Conservation (phyloP, 1,140 invertebrate genomes). For the Limonius californicus region DNA sequence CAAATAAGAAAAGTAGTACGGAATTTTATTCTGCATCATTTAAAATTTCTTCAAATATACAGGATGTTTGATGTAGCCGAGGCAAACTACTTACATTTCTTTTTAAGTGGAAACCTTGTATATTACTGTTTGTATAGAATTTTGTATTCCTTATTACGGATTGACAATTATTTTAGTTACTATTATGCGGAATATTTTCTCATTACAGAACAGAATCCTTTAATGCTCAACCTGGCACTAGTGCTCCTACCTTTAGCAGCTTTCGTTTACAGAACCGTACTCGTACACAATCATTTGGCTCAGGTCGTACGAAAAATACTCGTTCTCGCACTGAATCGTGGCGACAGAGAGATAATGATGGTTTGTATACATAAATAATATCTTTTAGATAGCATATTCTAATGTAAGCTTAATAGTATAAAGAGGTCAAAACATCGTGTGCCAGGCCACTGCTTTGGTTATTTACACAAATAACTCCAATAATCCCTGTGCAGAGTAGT, state of each 20-base stretch:
- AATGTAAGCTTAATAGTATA: no score
- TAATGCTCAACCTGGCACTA: slow-evolving; percentile 39
- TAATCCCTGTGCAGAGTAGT: no score
- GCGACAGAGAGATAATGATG: slow-evolving; percentile 34
- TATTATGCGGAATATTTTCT: neutral
- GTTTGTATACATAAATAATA: slow-evolving; percentile 18
- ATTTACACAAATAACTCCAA: no score
- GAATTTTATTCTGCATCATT: neutral
- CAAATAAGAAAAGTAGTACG: no score
- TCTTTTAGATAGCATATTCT: no score
- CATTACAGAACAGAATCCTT: slow-evolving; percentile 30
- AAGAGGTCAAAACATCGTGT: no score
- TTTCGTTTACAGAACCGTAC: slow-evolving; percentile 30
- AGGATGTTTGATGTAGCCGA: no score
- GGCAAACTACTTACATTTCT: no score
- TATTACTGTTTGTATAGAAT: no score
- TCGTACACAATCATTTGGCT: slow-evolving; percentile 45
- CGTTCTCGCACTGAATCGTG: slow-evolving; percentile 38
- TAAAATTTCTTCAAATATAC: no score
- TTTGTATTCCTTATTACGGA: neutral
- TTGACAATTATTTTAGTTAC: neutral
- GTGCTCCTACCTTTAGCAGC: slow-evolving; percentile 41
- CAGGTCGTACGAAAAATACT: slow-evolving; percentile 44
- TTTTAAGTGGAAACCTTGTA: no score
- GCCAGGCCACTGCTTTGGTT: no score